phyloP scores from a whole-genome alignment of 2,113 vertebrate species.

The Genyomyrus donnyi region DNA sequence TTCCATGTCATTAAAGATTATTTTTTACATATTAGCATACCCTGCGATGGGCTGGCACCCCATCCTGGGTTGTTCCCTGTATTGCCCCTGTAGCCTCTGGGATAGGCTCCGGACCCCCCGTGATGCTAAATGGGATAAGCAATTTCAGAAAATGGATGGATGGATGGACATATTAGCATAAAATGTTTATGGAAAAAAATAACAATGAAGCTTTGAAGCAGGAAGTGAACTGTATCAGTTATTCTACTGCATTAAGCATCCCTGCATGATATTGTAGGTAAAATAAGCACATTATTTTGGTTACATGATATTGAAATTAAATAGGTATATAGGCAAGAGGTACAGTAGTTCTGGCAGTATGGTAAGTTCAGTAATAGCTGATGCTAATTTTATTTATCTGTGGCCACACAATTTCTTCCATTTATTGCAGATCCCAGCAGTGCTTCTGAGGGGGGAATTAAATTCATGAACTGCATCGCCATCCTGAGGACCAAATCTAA shows the following conservation, averaged over 20 bases:
- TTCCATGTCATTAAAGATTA: not conserved
- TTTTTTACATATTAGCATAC: not conserved
- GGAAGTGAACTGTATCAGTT: not conserved
- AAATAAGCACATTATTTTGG: not conserved
- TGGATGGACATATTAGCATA: not conserved
- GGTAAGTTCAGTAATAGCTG: not conserved
- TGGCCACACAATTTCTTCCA: not conserved
- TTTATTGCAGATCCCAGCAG: slow-evolving; percentile 66
- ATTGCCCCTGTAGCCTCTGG: too few species aligned
- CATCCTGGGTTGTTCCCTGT: too few species aligned
- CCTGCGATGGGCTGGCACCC: not conserved
- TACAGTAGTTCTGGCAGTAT: not conserved
- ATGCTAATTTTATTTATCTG: not conserved
- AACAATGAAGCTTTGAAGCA: not conserved
- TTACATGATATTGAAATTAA: not conserved
- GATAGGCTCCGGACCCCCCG: too few species aligned
- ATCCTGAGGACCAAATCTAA: slow-evolving; percentile 87
- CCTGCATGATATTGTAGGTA: not conserved
- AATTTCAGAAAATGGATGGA: too few species aligned
- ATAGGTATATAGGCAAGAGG: not conserved
- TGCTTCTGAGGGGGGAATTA: slow-evolving; percentile 75
- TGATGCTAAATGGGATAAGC: too few species aligned
- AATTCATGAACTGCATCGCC: slow-evolving; percentile 80
- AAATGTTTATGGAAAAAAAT: not conserved
- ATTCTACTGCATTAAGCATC: not conserved